Base-by-base conservation (phyloP, 2,797 vertebrate genomes). In the Eulemur coronatus region DNA sequence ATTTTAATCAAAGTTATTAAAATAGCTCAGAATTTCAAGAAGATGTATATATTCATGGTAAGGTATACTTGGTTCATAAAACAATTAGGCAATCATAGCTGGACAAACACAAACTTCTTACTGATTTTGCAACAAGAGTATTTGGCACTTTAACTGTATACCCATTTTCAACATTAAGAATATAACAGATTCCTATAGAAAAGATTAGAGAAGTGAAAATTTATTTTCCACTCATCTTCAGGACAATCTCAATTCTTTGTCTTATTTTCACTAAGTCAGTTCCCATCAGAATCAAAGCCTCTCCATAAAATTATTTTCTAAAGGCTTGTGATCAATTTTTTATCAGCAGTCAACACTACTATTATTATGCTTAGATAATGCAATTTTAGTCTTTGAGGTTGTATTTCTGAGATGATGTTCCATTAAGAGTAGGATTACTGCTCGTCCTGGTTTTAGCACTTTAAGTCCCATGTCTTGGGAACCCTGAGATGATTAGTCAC, bases 241-340 rank as follows among this genome's bases (percentile, higher is more conserved):
- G 75, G 26, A 87, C 17, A 96, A 80, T 75, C 35, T n/a, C 14
- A 93, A 61, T 69, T 92, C 38, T 55, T 67, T 59, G 17, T 84
- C 46, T 95, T 89, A 72, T 20, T 95, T 76, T 95, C 85, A 92
- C 2, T 65, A 57, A 85, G 73, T 70, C 63, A 90, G 17, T 85
- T 95, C 15, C 65, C 43, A 78, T 5, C 7, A 87, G 48, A 96
- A 80, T 85, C n/a, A 94, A 90, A 90, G 26, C 38, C 28, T 95
- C 48, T 96, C 33, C 46, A 73, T 52, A 84, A 93, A 93, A 84
- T 67, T 72, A 84, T 86, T 93, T 89, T 63, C 43, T 89, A 84
- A 96, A 94, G n/a, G 52, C 22, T 76, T 43, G 4, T 80, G 38
- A 67, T 41, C 61, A 70, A 78, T 33, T 48, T 75, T 73, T 85